Conservation (phyloP, 1,140 invertebrate species). For the Tyrophagus putrescentiae region DNA sequence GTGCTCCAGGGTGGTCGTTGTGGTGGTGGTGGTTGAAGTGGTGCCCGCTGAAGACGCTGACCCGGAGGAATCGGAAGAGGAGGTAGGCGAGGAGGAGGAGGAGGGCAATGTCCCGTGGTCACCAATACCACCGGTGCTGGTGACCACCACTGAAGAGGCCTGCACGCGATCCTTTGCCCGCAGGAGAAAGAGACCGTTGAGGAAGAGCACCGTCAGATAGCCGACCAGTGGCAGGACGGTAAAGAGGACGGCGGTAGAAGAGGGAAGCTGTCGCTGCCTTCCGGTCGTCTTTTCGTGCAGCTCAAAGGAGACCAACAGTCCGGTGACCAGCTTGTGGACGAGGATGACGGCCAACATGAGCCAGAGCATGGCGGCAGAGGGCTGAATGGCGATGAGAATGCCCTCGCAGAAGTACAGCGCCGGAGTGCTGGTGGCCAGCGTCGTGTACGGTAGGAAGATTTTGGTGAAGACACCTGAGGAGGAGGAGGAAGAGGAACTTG, state of each 20-base stretch:
- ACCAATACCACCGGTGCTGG: not conserved
- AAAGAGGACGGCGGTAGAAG: not conserved
- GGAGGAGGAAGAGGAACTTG: no score
- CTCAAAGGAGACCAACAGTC: not conserved
- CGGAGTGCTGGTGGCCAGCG: not conserved
- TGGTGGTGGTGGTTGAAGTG: not conserved
- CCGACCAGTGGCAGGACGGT: not conserved
- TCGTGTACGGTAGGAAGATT: slow-evolving; percentile 7
- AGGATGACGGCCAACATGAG: slow-evolving; percentile 7
- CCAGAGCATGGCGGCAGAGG: not conserved
- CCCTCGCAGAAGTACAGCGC: slow-evolving; percentile 12
- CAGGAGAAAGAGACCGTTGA: not conserved
- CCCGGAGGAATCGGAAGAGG: not conserved
- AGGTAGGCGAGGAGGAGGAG: no score
- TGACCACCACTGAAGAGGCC: not conserved
- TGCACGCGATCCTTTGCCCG: not conserved
- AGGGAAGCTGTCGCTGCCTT: not conserved
- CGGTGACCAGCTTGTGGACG: slow-evolving; percentile 13
- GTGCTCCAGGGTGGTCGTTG: not conserved
- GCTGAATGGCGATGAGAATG: slow-evolving; percentile 11
- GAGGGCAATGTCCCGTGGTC: no score
- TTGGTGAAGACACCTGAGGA: not conserved
- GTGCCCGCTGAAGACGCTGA: not conserved
- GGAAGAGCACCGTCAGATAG: not conserved
- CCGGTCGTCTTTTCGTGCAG: slow-evolving; percentile 4